These are phyloP conservation scores for Oxyteleia sp. DNA, from an alignment of 2,888 invertebrate species.

Conservation along the genomic window DNA sequence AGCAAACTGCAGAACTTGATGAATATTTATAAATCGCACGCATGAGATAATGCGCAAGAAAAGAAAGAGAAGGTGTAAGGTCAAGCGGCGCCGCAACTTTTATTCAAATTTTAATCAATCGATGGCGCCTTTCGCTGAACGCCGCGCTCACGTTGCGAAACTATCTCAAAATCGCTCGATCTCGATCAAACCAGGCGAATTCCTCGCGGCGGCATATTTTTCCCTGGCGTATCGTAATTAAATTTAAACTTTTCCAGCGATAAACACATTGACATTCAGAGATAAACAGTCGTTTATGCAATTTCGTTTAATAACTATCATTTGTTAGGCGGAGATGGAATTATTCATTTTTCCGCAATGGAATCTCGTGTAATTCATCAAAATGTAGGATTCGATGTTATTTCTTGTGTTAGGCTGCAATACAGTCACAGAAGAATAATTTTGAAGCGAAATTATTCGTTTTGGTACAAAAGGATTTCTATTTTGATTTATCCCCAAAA, in stretches of 20 bases:
- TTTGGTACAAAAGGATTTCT: no score
- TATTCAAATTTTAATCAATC: constrained; percentile 59
- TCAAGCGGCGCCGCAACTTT: constrained; percentile 54
- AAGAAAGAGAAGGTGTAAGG: constrained; percentile 66
- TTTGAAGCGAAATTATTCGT: no score
- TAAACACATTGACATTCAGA: constrained; percentile 45
- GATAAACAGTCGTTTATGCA: constrained; percentile 24
- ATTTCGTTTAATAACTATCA: constrained; percentile 16
- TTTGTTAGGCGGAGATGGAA: constrained; percentile 2
- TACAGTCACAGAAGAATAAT: no score
- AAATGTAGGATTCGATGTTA: no score
- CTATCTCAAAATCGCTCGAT: constrained; percentile 48
- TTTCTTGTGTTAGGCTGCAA: no score
- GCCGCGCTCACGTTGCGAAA: constrained; percentile 32
- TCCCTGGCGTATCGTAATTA: constrained; percentile 28
- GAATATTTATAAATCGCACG: constrained; percentile 77
- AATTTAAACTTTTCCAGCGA: constrained; percentile 37
- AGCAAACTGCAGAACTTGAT: no score
- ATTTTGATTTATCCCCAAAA: no score
- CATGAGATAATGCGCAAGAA: constrained; percentile 61
- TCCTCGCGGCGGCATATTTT: constrained; percentile 10
- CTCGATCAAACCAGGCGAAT: constrained; percentile 6
- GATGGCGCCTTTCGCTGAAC: constrained; percentile 48
- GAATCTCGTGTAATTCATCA: not conserved
- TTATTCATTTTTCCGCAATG: not conserved